These are phyloP conservation scores for Alethe diademata DNA, from an alignment of 2,113 vertebrate species.

Conservation along the genomic window DNA sequence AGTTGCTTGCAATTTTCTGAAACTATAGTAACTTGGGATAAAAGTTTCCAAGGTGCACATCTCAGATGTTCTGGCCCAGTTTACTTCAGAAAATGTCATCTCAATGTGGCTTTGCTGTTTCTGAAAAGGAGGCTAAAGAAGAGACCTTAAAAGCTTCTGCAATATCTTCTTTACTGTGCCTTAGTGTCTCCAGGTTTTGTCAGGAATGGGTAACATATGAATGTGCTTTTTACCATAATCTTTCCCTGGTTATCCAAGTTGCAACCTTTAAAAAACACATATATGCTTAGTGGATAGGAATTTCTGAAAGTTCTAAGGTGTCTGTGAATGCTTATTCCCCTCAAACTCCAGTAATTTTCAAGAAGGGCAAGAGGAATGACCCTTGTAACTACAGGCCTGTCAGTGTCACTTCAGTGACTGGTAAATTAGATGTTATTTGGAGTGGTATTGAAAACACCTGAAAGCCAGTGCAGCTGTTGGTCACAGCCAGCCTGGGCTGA, in stretches of 20 bases:
- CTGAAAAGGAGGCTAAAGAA: background rate
- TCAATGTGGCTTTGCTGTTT: background rate
- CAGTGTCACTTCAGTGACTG: background rate
- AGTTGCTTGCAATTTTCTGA: background rate
- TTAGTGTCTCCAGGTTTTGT: background rate
- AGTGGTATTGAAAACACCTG: background rate
- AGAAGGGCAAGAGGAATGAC: background rate
- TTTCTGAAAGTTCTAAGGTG: background rate
- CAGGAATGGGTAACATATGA: background rate
- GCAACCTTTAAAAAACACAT: background rate
- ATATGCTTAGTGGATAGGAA: background rate
- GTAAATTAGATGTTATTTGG: background rate
- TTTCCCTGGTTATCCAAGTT: background rate
- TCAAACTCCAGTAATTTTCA: background rate
- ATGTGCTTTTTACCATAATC: background rate
- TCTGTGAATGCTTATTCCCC: background rate
- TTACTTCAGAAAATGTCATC: background rate
- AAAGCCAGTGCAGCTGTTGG: rapidly evolving
- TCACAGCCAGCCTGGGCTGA: no score
- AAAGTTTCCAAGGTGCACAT: background rate
- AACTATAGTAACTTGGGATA: background rate
- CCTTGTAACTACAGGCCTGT: background rate
- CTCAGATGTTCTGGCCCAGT: background rate
- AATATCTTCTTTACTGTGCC: background rate
- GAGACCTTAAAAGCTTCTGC: background rate